A percentile compares a stretch with the other conserved stretches of the same genome.
phyloP scores from a whole-genome alignment of 2,113 vertebrate species.

The Oryzias javanicus region DNA sequence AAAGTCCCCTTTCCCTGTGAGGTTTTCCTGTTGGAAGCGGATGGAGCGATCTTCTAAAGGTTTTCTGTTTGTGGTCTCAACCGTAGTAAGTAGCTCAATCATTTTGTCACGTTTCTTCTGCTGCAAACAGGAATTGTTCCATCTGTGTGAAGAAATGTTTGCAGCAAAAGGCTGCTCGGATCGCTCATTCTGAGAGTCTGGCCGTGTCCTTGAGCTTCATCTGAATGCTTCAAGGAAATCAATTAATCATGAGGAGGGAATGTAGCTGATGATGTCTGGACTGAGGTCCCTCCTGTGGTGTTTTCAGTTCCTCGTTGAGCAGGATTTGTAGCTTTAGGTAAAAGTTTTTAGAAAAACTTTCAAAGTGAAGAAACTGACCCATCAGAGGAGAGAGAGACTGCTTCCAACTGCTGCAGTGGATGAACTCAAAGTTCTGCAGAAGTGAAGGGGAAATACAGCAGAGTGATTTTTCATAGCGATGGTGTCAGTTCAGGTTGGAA shows the following conservation, averaged over 20 bases:
- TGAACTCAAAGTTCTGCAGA: conserved; percentile 7
- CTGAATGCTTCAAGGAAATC: conserved; percentile 29
- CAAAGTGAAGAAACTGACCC: neutral
- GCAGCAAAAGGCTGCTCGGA: conserved; percentile 11
- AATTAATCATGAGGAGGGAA: conserved; percentile 37
- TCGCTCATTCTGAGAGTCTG: conserved; percentile 11
- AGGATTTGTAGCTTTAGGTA: conserved; percentile 16
- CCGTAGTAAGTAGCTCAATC: conserved; percentile 20
- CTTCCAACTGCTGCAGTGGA: conserved; percentile 1
- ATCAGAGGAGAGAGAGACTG: neutral
- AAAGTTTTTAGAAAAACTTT: conserved; percentile 18
- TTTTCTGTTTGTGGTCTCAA: conserved; percentile 16
- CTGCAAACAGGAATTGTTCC: conserved; percentile 16
- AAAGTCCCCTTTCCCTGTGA: conserved; percentile 5
- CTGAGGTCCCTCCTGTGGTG: conserved; percentile 9
- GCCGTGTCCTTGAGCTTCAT: conserved; percentile 32
- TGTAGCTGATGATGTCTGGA: conserved; percentile 18
- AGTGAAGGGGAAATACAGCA: conserved; percentile 13
- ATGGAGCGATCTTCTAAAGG: conserved; percentile 30
- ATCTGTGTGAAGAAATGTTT: conserved; percentile 15
- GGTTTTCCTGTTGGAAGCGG: conserved; percentile 14
- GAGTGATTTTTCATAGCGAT: neutral
- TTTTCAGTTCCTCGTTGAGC: conserved; percentile 9
- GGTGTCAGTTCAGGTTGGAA: conserved; percentile 4
- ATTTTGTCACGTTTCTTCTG: conserved; percentile 14